These are phyloP conservation scores for Drosophila atroscutellata DNA, from an alignment of 2,888 invertebrate species.

Conservation along the genomic window DNA sequence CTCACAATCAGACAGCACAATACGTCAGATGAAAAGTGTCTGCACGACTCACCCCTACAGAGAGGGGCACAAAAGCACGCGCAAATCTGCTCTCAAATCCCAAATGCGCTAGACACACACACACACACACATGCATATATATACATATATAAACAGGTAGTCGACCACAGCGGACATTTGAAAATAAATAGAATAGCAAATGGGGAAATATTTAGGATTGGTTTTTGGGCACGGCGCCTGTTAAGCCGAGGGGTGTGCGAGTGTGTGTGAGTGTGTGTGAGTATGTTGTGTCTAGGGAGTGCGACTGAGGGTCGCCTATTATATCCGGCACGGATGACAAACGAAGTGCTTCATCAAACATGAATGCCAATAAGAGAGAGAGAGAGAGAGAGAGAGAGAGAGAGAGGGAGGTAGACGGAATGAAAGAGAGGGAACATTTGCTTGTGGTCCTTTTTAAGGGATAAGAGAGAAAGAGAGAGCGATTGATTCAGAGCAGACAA, in stretches of 20 bases:
- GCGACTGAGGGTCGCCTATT: slow-evolving; percentile 43
- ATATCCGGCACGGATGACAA: slow-evolving; percentile 42
- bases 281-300: slow-evolving; percentile 11
- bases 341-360: slow-evolving; percentile 74
- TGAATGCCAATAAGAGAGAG: slow-evolving; percentile 47
- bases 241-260: slow-evolving; percentile 11
- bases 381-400: background rate
- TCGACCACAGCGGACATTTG: slow-evolving; percentile 45
- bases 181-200: slow-evolving; percentile 40
- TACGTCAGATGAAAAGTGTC: slow-evolving; percentile 23
- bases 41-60: slow-evolving; percentile 14
- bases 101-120: slow-evolving; percentile 18
- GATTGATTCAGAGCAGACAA: slow-evolving; percentile 65
- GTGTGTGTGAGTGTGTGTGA: background rate
- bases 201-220: slow-evolving; percentile 20
- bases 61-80: slow-evolving; percentile 34
- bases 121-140: background rate
- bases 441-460: slow-evolving; percentile 21
- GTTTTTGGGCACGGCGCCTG: slow-evolving; percentile 43
- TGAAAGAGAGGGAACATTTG: too few species aligned
- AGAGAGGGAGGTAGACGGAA: background rate
- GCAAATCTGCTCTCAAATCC: slow-evolving; percentile 58
- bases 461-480: slow-evolving; percentile 8
- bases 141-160: slow-evolving; percentile 36
- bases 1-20: slow-evolving; percentile 42